Base-by-base conservation (phyloP, 1,140 invertebrate genomes). In the Psilanteris sp. region DNA sequence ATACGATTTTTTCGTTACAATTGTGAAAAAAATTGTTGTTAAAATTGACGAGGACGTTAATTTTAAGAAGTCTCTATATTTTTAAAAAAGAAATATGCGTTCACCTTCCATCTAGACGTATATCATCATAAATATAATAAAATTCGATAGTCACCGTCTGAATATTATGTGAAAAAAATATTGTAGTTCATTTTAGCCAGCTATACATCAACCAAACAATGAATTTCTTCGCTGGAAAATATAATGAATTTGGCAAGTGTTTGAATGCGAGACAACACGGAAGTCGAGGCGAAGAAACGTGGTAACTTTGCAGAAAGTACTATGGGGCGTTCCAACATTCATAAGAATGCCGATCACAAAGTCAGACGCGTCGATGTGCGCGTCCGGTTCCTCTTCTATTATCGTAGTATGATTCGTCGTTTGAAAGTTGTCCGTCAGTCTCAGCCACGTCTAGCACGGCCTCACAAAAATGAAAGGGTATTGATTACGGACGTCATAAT, bases 261-360 rank as follows among this genome's bases (percentile, higher is more conserved):
- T 64, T 0, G 5, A 43, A 3, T 20, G 11, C 50, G 18, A 22
- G 3, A 11, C 36, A 66, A 59, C 39, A 39, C 50, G 61, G 70
- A 74, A 74, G 52, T 59, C 52, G 32, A 24, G 11, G 0, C 52
- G 41, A 52, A 54, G 41, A 57, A 31, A 67, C 43, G 61, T 67
- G 22, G 44, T 46, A 61, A 61, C 34, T 59, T 44, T 48, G 48
- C 29, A 55, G 44, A 54, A 50, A 67, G 46, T 43, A 20, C 16
- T 41, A 11, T 24, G 15, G 32, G 50, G 26, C 48, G 54, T 62
- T 57, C 29, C 34, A 68, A 67, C 18, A 54, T 61, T 62, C 54
- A 75, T 75, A 68, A 39, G 36, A 75, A 75, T 75, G 64, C 72
- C 57, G 72, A 68, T 75, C 72, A 75, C 72, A 68, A 36, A 48